Evolutionary conservation across 2,888 invertebrate species (phyloP).

Genomic region (Caenorhabditis sinica): DNA sequence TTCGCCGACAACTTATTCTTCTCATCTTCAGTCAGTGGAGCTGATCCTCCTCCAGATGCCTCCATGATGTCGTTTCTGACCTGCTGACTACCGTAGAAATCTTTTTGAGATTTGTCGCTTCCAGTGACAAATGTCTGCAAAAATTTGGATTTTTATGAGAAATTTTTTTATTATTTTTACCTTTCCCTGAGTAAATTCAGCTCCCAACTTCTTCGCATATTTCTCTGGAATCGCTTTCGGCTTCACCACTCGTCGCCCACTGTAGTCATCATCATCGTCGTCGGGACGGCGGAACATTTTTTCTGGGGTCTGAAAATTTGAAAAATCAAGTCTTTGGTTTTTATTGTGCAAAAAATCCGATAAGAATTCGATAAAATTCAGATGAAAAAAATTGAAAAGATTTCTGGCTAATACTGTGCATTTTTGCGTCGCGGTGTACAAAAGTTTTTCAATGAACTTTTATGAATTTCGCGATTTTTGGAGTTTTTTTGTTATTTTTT

Average conservation of each 20-base stretch:
- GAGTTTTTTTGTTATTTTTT: no score
- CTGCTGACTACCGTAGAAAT: slow-evolving; percentile 76
- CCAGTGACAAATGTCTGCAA: slow-evolving; percentile 72
- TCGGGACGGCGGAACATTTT: slow-evolving; percentile 76
- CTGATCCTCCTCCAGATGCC: background rate
- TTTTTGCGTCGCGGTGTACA: slow-evolving; percentile 13
- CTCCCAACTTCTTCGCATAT: slow-evolving; percentile 73
- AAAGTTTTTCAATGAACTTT: no score
- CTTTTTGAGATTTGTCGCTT: slow-evolving; percentile 70
- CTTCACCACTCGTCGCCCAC: slow-evolving; percentile 66
- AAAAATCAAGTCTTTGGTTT: background rate
- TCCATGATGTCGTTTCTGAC: slow-evolving; percentile 45
- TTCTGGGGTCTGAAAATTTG: background rate
- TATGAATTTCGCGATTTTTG: no score
- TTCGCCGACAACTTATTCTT: slow-evolving; percentile 94
- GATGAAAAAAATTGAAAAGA: background rate
- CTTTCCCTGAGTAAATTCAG: slow-evolving; percentile 67
- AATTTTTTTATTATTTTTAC: slow-evolving; percentile 22
- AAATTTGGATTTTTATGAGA: background rate
- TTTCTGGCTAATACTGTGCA: background rate
- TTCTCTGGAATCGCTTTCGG: slow-evolving; percentile 77
- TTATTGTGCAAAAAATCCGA: no score
- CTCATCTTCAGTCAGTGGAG: slow-evolving; percentile 85
- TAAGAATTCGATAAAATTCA: background rate
- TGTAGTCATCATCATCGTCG: slow-evolving; percentile 73